Evolutionary conservation across 1,140 invertebrate species (phyloP).

Genomic region (Drosophila ficusphila): DNA sequence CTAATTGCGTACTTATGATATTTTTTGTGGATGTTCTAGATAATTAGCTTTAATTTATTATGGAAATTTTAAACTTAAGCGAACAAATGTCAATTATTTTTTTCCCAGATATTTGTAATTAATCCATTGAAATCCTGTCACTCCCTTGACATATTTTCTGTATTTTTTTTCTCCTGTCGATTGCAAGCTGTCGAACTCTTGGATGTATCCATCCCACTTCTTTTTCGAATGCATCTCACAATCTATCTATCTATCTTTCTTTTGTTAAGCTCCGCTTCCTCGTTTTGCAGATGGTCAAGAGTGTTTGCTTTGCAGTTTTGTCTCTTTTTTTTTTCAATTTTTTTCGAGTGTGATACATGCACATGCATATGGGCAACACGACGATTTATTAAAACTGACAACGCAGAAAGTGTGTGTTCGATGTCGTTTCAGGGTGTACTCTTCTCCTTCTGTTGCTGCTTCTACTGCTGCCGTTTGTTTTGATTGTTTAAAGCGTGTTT

Average conservation of each 20-base stretch:
- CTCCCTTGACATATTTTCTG: not conserved
- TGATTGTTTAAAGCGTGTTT: slow-evolving; percentile 52
- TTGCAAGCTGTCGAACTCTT: not conserved
- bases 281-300: slow-evolving; percentile 6
- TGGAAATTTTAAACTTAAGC: too few species aligned
- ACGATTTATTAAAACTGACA: slow-evolving; percentile 56
- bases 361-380: slow-evolving; percentile 10
- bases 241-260: slow-evolving; percentile 15
- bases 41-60: too few species aligned
- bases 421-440: not conserved
- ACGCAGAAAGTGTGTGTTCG: slow-evolving; percentile 16
- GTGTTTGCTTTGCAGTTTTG: slow-evolving; percentile 17
- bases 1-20: too few species aligned
- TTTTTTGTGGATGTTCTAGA: too few species aligned
- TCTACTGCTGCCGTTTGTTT: slow-evolving; percentile 30
- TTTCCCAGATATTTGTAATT: too few species aligned
- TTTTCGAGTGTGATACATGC: not conserved
- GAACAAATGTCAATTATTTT: too few species aligned
- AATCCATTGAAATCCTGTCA: not conserved
- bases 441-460: not conserved
- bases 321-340: slow-evolving; percentile 10
- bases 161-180: not conserved
- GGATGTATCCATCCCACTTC: not conserved
- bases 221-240: not conserved
- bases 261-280: slow-evolving; percentile 2